These are phyloP conservation scores for Eupristina koningsbergeri DNA, from an alignment of 1,140 invertebrate genomes.

Conservation along the genomic window DNA sequence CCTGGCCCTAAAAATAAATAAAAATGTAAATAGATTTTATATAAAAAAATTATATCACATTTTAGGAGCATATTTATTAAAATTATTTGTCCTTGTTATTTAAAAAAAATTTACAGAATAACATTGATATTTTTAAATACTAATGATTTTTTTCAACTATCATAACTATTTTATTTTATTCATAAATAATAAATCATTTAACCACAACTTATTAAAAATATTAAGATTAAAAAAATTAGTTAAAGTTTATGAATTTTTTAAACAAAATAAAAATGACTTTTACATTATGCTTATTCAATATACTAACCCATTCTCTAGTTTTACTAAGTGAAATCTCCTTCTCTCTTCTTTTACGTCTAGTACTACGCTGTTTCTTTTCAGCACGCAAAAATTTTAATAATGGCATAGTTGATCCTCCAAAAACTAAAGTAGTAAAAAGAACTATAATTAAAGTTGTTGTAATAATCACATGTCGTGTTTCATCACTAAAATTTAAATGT, in stretches of 20 bases:
- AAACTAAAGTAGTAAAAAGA: slow-evolving; percentile 93
- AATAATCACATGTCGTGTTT: slow-evolving; percentile 95
- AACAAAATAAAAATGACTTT: background rate
- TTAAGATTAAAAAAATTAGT: too few species aligned
- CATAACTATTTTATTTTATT: too few species aligned
- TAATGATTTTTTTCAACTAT: too few species aligned
- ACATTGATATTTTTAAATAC: too few species aligned
- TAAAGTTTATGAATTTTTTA: too few species aligned
- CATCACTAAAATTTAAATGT: slow-evolving; percentile 94
- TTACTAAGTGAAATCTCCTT: slow-evolving; percentile 95
- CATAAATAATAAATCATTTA: too few species aligned
- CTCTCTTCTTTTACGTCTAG: slow-evolving; percentile 79
- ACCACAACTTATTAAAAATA: too few species aligned
- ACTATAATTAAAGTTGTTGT: slow-evolving; percentile 98
- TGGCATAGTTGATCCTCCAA: slow-evolving; percentile 98
- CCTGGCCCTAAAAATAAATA: slow-evolving; percentile 81
- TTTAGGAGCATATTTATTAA: too few species aligned
- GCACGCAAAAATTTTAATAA: slow-evolving; percentile 87
- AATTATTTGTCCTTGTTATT: too few species aligned
- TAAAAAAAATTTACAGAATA: too few species aligned
- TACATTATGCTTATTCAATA: background rate
- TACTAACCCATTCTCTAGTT: slow-evolving; percentile 91
- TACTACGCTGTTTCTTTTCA: slow-evolving; percentile 79
- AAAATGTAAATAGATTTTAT: background rate
- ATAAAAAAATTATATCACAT: too few species aligned